Conservation (phyloP, 2,797 vertebrate species). For the Manis pentadactyla region DNA sequence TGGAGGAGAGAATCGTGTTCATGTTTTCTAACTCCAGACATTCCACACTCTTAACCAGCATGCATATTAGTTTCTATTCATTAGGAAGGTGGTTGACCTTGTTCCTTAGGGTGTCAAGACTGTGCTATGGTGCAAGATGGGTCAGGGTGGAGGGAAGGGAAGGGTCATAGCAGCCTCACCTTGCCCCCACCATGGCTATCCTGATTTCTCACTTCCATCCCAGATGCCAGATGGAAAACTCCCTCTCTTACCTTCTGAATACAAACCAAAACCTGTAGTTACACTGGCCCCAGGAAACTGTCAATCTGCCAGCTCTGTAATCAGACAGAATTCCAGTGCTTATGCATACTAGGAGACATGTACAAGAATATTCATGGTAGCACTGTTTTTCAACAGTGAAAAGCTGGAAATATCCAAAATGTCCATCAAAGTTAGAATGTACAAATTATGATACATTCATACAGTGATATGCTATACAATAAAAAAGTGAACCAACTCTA, state of each 20-base stretch:
- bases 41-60: not conserved
- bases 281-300: not conserved
- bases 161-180: not conserved
- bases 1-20: not conserved
- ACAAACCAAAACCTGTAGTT: not conserved
- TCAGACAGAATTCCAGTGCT: not conserved
- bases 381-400: not conserved
- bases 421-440: not conserved
- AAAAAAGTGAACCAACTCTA: not conserved
- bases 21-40: not conserved
- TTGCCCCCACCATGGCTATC: not conserved
- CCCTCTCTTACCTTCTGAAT: not conserved
- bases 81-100: not conserved
- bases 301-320: not conserved
- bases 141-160: not conserved
- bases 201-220: not conserved
- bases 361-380: not conserved
- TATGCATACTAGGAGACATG: not conserved
- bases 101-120: not conserved
- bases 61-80: not conserved
- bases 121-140: not conserved
- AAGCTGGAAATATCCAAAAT: not conserved
- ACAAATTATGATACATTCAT: not conserved
- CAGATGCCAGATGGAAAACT: slow-evolving; percentile 1
- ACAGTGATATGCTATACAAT: not conserved